A percentile compares a stretch with the other conserved stretches of the same genome.
Conservation (phyloP, 2,888 invertebrate genomes). For the Theretra japonica region DNA sequence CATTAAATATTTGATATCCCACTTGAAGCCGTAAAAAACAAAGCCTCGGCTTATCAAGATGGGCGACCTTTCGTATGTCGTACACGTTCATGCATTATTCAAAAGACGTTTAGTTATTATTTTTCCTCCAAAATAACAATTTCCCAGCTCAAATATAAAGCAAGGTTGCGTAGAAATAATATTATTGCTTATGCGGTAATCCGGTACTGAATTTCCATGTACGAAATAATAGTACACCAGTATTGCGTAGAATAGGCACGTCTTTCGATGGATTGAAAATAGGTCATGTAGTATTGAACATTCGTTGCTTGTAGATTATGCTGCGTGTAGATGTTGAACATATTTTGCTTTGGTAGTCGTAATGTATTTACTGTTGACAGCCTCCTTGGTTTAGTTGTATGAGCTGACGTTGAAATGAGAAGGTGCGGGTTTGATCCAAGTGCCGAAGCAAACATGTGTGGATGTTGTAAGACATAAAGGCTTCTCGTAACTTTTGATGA, state of each 20-base stretch:
- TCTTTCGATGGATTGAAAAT: no score
- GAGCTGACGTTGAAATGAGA: no score
- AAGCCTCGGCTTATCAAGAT: background rate
- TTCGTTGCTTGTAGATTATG: no score
- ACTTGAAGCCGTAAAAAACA: conserved; percentile 20
- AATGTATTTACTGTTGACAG: no score
- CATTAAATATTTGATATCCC: conserved; percentile 10
- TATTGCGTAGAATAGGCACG: background rate
- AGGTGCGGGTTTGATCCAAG: no score
- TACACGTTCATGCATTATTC: conserved; percentile 18
- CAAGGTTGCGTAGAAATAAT: conserved; percentile 37
- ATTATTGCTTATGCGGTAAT: conserved; percentile 43
- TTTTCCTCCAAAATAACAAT: conserved; percentile 37
- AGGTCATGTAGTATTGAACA: no score
- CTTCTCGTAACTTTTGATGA: no score
- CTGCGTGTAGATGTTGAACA: background rate
- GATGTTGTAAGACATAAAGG: no score
- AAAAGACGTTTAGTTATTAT: conserved; percentile 23
- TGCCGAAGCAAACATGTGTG: no score
- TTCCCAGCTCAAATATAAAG: conserved; percentile 36
- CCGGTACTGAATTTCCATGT: conserved; percentile 35
- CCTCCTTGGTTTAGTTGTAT: no score
- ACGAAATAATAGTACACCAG: background rate
- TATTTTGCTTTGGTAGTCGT: no score
- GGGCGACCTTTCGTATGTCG: conserved; percentile 20